phyloP scores from a whole-genome alignment of 2,888 invertebrate species.

The Chorisops tibialis region DNA sequence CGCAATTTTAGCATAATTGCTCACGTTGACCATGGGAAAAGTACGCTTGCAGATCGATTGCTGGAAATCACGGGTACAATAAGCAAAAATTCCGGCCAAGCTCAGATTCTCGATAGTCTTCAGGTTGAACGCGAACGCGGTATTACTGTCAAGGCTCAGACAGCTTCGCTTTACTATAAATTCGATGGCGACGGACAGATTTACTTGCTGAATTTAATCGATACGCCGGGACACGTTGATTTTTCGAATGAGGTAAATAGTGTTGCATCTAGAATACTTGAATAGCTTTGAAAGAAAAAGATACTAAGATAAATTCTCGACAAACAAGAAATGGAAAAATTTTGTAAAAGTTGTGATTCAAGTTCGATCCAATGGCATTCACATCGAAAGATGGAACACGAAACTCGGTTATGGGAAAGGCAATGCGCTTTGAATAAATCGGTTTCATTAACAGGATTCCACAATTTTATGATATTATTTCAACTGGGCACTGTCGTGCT shows the following conservation, averaged over 20 bases:
- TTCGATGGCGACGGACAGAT: constrained; percentile 59
- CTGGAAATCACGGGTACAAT: constrained; percentile 86
- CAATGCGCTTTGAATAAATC: no score
- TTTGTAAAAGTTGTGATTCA: no score
- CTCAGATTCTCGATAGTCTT: constrained; percentile 73
- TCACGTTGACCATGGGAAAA: constrained; percentile 99
- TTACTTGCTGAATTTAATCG: constrained; percentile 90
- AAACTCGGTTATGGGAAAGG: no score
- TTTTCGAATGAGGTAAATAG: constrained; percentile 87
- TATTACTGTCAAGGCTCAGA: constrained; percentile 98
- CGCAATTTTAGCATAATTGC: constrained; percentile 97
- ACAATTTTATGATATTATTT: no score
- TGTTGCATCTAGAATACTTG: not conserved
- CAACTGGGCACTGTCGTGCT: no score
- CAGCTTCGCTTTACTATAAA: constrained; percentile 79
- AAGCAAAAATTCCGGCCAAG: constrained; percentile 61
- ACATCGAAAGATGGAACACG: no score
- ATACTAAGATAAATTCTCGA: not conserved
- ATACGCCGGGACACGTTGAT: constrained; percentile 98
- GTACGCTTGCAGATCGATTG: constrained; percentile 93
- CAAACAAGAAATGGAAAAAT: no score
- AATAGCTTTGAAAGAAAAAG: not conserved
- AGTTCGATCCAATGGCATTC: no score
- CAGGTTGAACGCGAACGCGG: constrained; percentile 93
- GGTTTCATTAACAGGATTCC: no score